Conservation (phyloP, 2,888 invertebrate species). For the Abrostola tripartita region DNA sequence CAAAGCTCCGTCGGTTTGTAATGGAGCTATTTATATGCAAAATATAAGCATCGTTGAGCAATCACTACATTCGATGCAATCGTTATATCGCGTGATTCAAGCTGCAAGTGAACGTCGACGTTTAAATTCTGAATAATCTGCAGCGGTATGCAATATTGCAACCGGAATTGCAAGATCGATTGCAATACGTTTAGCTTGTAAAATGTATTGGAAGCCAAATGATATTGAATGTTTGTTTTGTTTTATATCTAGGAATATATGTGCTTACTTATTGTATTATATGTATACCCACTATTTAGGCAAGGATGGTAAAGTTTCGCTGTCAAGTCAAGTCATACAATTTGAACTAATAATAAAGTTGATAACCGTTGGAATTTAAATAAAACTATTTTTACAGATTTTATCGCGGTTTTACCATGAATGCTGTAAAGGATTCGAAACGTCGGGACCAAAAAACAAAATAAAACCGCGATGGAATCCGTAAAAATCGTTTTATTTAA, state of each 20-base stretch:
- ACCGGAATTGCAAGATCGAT: constrained; percentile 14
- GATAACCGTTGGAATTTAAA: too few relatives aligned
- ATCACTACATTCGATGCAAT: constrained; percentile 26
- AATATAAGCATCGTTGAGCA: constrained; percentile 26
- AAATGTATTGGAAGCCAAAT: not conserved
- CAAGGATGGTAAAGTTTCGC: too few relatives aligned
- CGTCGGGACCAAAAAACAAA: too few relatives aligned
- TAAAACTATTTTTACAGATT: too few relatives aligned
- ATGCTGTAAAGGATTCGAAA: too few relatives aligned
- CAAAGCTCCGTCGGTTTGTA: not conserved
- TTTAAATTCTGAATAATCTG: constrained; percentile 34
- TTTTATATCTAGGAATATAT: not conserved
- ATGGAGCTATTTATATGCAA: constrained; percentile 42
- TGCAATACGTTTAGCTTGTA: constrained; percentile 2
- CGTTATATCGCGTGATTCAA: constrained; percentile 37
- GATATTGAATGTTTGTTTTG: not conserved
- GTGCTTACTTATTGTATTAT: too few relatives aligned
- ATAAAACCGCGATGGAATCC: too few relatives aligned
- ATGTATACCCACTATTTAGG: too few relatives aligned
- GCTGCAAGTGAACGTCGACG: not conserved
- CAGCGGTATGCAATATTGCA: constrained; percentile 16
- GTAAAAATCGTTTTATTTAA: too few relatives aligned
- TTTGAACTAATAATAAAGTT: too few relatives aligned
- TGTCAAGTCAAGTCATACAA: too few relatives aligned
- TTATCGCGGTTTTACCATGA: too few relatives aligned